Evolutionary conservation across 53 echinoderm and acorn worm genomes (phyloP), one percentile per base, ranked within the genome.

Genomic region (Arbacia lixula): DNA sequence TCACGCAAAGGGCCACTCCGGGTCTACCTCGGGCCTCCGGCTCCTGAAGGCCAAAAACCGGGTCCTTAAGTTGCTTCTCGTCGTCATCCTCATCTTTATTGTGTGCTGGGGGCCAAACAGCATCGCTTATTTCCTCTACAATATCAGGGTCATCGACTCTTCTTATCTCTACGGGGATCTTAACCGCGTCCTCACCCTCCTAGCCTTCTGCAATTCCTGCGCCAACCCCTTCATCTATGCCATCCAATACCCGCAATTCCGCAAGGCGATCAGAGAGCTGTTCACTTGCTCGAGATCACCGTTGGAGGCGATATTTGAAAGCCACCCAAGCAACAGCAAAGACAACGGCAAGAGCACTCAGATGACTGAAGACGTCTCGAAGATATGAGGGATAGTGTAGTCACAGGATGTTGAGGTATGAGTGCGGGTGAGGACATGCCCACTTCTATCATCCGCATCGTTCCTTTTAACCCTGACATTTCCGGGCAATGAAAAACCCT

Each of bases 131-230:
- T 68, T 68, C 39, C 41, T 68, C 4, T 68, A 36, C n/a, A 50
- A 72, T 33, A 16, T 50, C 17, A 28, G 72, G 2, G 72, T 50
- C 0, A 46, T 72, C 14, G 72, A 72, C 27, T 51, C 27, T 21
- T 30, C 76, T 6, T 77, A 77, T 17, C 78, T 77, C 5, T 77
- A 58, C 27, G 60, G 78, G 1, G 12, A 16, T 24, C 60, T 77
- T 25, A 58, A 77, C 16, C 56, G 40, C 2, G 26, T 60, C 40
- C 39, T 77, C 1, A 77, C 60, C 1, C 25, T 77, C 3, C 28
- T 77, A 26, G 78, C 58, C 40, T 77, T 77, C 41, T 77, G 78
- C 8, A 77, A 77, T 41, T 77, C 78, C 22, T 77, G 78, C 28
- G 78, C 78, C 1, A 77, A 77, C 28, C 78, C 78, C 1, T 24